These are phyloP conservation scores for Drepana falcataria DNA, from an alignment of 2,888 invertebrate species.

Conservation along the genomic window DNA sequence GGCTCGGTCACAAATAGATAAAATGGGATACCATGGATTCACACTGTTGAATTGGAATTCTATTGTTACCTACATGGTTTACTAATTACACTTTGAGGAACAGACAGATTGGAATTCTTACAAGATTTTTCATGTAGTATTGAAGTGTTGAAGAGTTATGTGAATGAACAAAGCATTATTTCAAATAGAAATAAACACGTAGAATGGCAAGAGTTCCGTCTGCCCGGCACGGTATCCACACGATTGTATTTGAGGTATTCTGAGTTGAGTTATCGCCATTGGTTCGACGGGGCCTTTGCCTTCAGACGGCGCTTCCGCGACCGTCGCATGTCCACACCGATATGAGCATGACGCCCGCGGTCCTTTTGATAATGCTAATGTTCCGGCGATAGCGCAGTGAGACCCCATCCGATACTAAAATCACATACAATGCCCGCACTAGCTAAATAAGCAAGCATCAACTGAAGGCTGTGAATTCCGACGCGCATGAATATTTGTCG, in stretches of 20 bases:
- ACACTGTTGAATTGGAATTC: too few relatives aligned
- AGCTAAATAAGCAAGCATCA: conserved; percentile 63
- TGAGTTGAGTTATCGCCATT: conserved; percentile 68
- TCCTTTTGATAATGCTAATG: conserved; percentile 76
- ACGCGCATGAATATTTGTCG: conserved; percentile 42
- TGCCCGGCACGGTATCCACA: conserved; percentile 51
- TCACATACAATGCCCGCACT: conserved; percentile 62
- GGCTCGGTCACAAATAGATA: not conserved
- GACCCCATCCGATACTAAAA: conserved; percentile 53
- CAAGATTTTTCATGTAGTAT: conserved; percentile 5
- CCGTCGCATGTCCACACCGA: conserved; percentile 65
- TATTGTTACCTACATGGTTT: too few relatives aligned
- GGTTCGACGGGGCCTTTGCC: conserved; percentile 64
- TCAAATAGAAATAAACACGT: conserved; percentile 25
- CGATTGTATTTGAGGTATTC: conserved; percentile 69
- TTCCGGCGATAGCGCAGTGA: conserved; percentile 55
- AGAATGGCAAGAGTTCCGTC: conserved; percentile 51
- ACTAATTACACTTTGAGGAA: not conserved
- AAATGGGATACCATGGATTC: not conserved
- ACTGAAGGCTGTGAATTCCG: conserved; percentile 46
- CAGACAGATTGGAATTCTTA: not conserved
- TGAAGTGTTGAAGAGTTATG: conserved; percentile 8
- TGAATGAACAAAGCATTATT: conserved; percentile 4
- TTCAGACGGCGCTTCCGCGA: conserved; percentile 61
- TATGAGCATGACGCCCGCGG: conserved; percentile 70